phyloP scores from a whole-genome alignment of 2,113 vertebrate species.

The Motacilla alba region DNA sequence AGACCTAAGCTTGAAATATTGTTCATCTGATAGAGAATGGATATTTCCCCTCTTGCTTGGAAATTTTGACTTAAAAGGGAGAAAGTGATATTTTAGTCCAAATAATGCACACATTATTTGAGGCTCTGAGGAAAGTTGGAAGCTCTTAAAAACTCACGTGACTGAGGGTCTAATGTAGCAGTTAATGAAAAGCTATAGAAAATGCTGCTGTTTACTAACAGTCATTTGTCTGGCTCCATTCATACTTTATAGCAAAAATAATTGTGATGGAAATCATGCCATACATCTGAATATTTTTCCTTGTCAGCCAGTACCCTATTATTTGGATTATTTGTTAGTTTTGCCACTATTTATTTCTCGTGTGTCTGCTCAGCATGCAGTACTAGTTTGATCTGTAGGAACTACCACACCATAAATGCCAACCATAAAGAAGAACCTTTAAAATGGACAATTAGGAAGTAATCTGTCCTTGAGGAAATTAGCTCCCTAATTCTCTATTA shows the following conservation, averaged over 20 bases:
- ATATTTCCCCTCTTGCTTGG: neutral
- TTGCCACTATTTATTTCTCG: neutral
- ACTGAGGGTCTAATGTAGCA: neutral
- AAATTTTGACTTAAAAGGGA: neutral
- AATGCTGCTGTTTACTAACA: constrained; percentile 1
- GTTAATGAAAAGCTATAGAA: neutral
- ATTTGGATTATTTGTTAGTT: constrained; percentile 7
- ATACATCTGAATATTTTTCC: neutral
- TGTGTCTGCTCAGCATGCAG: neutral
- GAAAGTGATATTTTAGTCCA: neutral
- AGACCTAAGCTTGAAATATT: neutral
- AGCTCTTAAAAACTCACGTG: neutral
- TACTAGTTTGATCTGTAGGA: neutral
- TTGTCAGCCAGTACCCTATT: neutral
- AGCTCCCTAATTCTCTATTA: constrained; percentile 8
- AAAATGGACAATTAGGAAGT: constrained; percentile 34
- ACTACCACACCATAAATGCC: neutral
- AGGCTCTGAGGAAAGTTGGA: neutral
- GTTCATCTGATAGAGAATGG: neutral
- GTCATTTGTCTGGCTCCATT: neutral
- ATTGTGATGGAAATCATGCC: neutral
- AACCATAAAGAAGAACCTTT: constrained; percentile 23
- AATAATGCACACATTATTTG: neutral
- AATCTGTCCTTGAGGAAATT: constrained; percentile 50
- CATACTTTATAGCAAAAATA: constrained; percentile 2